Percentiles rank a stretch among this genome's conserved stretches.
These are phyloP conservation scores for Marmota monax DNA, from an alignment of 2,113 vertebrate genomes.

Conservation along the genomic window DNA sequence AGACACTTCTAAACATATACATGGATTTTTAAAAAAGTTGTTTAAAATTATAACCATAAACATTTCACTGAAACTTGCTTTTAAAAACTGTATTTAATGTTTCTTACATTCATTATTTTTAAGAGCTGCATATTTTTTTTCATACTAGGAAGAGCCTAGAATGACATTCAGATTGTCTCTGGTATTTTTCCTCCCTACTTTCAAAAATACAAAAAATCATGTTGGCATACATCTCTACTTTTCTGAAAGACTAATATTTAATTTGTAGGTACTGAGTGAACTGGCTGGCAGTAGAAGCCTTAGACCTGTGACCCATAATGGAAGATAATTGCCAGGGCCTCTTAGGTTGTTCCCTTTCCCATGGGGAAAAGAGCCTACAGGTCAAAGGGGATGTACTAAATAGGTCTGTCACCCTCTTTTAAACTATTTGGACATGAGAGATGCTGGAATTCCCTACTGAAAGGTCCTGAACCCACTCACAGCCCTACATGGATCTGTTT, in stretches of 20 bases:
- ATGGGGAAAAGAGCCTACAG: background rate
- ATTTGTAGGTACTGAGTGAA: background rate
- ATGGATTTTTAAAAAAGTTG: background rate
- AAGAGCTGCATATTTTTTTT: background rate
- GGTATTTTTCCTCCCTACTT: background rate
- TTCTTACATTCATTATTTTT: background rate
- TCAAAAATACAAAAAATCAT: background rate
- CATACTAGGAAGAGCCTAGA: background rate
- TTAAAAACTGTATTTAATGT: background rate
- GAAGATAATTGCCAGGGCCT: background rate
- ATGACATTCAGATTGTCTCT: background rate
- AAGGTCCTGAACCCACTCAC: background rate
- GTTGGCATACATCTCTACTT: background rate
- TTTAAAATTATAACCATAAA: background rate
- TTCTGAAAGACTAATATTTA: background rate
- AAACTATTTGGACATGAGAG: background rate
- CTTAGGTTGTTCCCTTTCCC: background rate
- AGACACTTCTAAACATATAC: background rate
- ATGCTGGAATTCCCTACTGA: background rate
- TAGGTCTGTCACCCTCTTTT: background rate
- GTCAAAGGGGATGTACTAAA: background rate
- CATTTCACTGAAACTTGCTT: constrained; percentile 8
- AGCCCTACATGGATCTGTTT: background rate
- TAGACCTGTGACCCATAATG: background rate
- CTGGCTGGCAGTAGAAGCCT: background rate